These are phyloP conservation scores for Copidosoma aretas DNA, from an alignment of 2,888 invertebrate genomes.

Conservation along the genomic window DNA sequence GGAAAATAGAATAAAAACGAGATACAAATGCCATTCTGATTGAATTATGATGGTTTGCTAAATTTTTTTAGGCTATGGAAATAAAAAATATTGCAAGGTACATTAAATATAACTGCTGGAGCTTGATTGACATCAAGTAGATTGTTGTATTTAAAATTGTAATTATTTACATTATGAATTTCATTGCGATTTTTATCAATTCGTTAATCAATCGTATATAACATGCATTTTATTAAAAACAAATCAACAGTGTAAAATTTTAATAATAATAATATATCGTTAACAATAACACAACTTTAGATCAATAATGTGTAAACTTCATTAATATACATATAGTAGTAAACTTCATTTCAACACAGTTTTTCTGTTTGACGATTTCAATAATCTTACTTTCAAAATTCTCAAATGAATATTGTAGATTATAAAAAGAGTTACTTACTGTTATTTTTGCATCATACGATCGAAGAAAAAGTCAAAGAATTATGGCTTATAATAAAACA, in stretches of 20 bases:
- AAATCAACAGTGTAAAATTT: conserved; percentile 1
- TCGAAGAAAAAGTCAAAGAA: too few species aligned
- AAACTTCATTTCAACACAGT: too few species aligned
- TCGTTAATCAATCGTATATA: conserved; percentile 24
- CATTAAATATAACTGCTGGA: conserved; percentile 12
- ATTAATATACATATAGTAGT: too few species aligned
- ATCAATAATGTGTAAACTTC: too few species aligned
- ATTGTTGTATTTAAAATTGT: conserved; percentile 15
- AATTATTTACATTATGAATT: conserved; percentile 3
- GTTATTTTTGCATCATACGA: too few species aligned
- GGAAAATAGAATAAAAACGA: conserved; percentile 33
- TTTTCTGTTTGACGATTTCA: too few species aligned
- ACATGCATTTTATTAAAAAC: conserved; percentile 9
- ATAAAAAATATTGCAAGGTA: conserved; percentile 14
- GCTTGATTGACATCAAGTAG: conserved; percentile 9
- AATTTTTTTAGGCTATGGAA: background rate
- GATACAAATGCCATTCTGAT: conserved; percentile 47
- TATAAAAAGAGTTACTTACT: too few species aligned
- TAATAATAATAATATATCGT: background rate
- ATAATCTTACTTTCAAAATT: too few species aligned
- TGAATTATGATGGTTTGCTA: background rate
- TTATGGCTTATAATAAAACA: too few species aligned
- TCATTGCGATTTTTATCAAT: conserved; percentile 7
- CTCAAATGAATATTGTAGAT: too few species aligned
- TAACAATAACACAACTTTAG: too few species aligned